Base-by-base conservation (phyloP, 2,113 vertebrate genomes). In the Diphyllodes magnificus region DNA sequence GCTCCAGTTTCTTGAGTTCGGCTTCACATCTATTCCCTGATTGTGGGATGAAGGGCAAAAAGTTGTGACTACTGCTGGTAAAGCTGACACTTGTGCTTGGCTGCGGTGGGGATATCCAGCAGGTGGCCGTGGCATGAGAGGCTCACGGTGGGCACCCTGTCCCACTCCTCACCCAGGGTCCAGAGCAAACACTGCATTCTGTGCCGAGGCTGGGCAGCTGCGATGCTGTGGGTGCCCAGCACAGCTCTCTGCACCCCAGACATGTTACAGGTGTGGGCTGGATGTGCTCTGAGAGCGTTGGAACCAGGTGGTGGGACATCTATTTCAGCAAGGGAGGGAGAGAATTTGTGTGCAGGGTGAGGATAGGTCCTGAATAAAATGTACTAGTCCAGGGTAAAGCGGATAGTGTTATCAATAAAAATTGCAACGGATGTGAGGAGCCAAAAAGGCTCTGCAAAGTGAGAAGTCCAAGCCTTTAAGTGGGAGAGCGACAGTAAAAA, bases 71-170 rank as follows among this genome's bases (percentile, higher is more conserved):
- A 1, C 0, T 6, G 9, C 31, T 64, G 31, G 21, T 27, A 44
- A 69, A 72, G 59, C 40, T 28, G 68, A 45, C 23, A 28, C 0
- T 0, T 12, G 30, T 71, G 18, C 42, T 40, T 59, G 65, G 25
- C 28, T 66, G 20, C 33, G 27, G 8, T 25, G 15, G 24, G 28
- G 42, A 15, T 37, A 25, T 30, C 47, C 60, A 1, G 11, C 6
- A 10, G 30, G 31, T 20, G 57, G 7, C 35, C 0, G 2, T 16
- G 21, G 8, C 0, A 0, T 24, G 54, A 20, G 50, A 7, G 37
- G 13, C 23, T 88, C 9, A 0, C 65, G 11, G 24, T 42, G 70
- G 11, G 24, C 14, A 6, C 25, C 21, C 54, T 6, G 4, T 21
- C 40, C 30, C 30, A 6, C 23, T 72, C 44, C 30, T 56, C 64